Evolutionary conservation across 2,113 vertebrate species (phyloP).

Genomic region (Phyllostomus hastatus): DNA sequence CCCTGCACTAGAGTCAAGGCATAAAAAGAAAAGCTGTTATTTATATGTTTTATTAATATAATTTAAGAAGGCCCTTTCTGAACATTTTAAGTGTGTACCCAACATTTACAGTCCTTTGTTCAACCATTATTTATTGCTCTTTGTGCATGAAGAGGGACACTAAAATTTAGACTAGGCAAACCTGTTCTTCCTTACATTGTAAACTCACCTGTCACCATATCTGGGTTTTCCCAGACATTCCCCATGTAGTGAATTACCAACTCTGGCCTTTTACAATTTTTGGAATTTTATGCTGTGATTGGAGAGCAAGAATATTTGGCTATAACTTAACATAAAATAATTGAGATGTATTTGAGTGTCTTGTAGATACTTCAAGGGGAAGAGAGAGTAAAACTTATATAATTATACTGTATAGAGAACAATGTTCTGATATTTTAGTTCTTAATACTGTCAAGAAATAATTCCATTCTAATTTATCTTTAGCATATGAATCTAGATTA

Average conservation of each 20-base stretch:
- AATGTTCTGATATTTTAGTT: not conserved
- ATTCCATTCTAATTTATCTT: not conserved
- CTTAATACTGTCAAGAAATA: not conserved
- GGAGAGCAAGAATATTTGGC: not conserved
- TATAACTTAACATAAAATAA: not conserved
- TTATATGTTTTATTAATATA: constrained; percentile 15
- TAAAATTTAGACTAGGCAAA: not conserved
- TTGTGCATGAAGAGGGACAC: not conserved
- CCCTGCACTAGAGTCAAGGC: not conserved
- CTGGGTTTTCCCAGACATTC: not conserved
- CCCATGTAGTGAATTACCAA: not conserved
- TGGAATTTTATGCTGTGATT: not conserved
- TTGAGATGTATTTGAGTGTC: not conserved
- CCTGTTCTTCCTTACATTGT: not conserved
- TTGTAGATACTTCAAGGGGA: not conserved
- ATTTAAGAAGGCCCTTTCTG: not conserved
- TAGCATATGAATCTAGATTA: not conserved
- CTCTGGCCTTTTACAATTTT: not conserved
- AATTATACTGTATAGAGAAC: not conserved
- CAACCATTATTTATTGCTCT: constrained; percentile 13
- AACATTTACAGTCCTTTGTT: constrained; percentile 11
- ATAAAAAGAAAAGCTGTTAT: constrained; percentile 36
- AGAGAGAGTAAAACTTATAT: not conserved
- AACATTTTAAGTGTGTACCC: not conserved
- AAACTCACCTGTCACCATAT: not conserved